Base-by-base conservation (phyloP, 2,888 invertebrate species). In the Sarcophaga carnaria region DNA sequence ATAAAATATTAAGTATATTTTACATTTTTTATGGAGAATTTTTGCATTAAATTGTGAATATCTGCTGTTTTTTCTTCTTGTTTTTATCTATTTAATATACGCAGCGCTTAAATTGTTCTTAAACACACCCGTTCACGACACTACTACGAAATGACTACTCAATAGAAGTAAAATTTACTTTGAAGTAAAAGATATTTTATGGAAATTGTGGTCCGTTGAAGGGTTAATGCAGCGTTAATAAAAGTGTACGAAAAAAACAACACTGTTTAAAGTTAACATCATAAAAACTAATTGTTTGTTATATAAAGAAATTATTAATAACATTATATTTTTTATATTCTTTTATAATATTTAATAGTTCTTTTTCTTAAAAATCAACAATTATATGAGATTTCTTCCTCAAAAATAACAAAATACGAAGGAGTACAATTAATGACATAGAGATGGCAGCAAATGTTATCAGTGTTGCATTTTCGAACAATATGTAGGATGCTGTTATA, bases 81-180 rank as follows among this genome's bases (percentile, higher is more conserved):
- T 83, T 71, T 74, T 12, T 74, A 11, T 80, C 60, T 72, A 70
- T 66, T 20, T 45, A 22, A 54, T 74, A 59, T 59, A 83, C 85
- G 81, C 84, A 79, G 87, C 87, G 87, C 17, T 76, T 54, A 77
- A 77, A 80, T 71, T 74, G 64, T 66, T 84, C 27, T 81, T 70
- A 87, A 87, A 87, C 87, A 87, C 87, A 84, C 87, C 84, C 87
- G 87, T 82, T 82, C 84, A 71, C 83, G 86, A 81, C 78, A 84
- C 87, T 84, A 81, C 83, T 81, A 84, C 83, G 78, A 84, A 87
- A 84, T 87, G 81, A 87, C 83, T 83, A 78, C 72, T 80, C 75
- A 84, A 64, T 66, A 85, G 80, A 80, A 76, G 80, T 80, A 62
- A 85, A 77, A 76, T 71, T 84, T 64, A 84, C 84, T 84, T 70